Evolutionary conservation across 1,140 invertebrate species (phyloP), one percentile per base, ranked within the genome.

Genomic region (Phenacoccus solenopsis): DNA sequence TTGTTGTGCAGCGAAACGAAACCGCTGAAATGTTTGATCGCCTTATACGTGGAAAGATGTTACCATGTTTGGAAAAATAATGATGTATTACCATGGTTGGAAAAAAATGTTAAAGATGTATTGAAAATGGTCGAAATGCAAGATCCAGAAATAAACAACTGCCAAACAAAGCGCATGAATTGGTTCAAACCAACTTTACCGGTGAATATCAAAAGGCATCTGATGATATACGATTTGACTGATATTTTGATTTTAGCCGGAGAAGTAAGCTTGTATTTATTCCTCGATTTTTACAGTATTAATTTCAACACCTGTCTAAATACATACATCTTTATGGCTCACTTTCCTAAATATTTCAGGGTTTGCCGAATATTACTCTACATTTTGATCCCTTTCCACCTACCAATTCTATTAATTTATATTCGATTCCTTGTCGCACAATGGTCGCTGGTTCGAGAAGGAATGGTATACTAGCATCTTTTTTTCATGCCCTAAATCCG

Each of bases 31-130:
- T 87, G 90, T 73, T 76, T 94, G 30, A 84, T 90, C 72, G 79
- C 82, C 69, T 79, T 94, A 25, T 94, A 93, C 76, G 82, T 92
- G 12, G 84, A 83, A 57, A 83, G 91, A 67, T 85, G 83, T 73
- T 87, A 85, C 75, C 83, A 88, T 73, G 80, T 91, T 21, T 94
- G 91, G 91, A 91, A 91, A 76, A 86, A 90, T 73, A 79, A 84
- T 30, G 85, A 87, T 70, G 80, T 92, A 59, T 76, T 93, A n/a
- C 79, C 82, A 0, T 94, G 91, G 90, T 76, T 94, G 38, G 89
- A 92, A 75, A 81, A 78, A 28, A 88, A 89, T 78, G 87, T 88
- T 0, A 82, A 87, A 72, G 71, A 74, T 30, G 87, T 88, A 4
- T 74, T 94, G 24, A 80, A 86, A 73, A 79, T 83, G 70, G 84